A percentile compares a stretch with the other conserved stretches of the same genome.
phyloP scores from a whole-genome alignment of 2,113 vertebrate species.

The Oreochromis niloticus region DNA sequence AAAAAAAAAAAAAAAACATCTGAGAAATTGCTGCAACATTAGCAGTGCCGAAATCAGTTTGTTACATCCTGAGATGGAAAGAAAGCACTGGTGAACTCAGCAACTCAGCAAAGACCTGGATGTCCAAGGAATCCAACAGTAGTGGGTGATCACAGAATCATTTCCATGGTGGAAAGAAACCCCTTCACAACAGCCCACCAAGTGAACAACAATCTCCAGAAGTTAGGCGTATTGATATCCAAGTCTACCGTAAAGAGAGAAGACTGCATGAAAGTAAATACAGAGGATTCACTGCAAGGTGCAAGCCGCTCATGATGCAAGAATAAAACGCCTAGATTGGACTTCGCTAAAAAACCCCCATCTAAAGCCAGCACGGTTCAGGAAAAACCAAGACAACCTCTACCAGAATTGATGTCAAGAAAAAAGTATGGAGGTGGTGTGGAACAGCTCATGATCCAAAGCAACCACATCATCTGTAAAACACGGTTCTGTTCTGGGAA shows the following conservation, averaged over 20 bases:
- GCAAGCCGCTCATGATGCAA: not conserved
- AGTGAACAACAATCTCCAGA: fast-evolving
- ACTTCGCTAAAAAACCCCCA: fast-evolving
- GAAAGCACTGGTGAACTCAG: fast-evolving
- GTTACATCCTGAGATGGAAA: not conserved
- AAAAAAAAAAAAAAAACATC: not conserved
- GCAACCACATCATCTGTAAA: not conserved
- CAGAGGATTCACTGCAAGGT: not conserved
- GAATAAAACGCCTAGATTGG: fast-evolving
- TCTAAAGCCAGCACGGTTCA: not conserved
- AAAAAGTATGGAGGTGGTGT: fast-evolving
- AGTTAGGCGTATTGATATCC: fast-evolving
- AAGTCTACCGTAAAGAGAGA: not conserved
- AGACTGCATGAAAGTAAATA: not conserved
- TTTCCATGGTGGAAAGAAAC: not conserved
- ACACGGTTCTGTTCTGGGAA: fast-evolving
- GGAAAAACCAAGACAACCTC: not conserved
- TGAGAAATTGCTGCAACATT: not conserved
- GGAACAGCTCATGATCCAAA: not conserved
- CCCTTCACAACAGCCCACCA: not conserved
- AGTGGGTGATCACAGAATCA: fast-evolving
- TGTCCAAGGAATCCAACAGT: not conserved
- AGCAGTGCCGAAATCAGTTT: not conserved
- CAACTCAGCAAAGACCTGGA: not conserved
- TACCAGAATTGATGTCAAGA: not conserved